Evolutionary conservation across 2,888 invertebrate genomes (phyloP).

Genomic region (Nephrocerus scutellatus): DNA sequence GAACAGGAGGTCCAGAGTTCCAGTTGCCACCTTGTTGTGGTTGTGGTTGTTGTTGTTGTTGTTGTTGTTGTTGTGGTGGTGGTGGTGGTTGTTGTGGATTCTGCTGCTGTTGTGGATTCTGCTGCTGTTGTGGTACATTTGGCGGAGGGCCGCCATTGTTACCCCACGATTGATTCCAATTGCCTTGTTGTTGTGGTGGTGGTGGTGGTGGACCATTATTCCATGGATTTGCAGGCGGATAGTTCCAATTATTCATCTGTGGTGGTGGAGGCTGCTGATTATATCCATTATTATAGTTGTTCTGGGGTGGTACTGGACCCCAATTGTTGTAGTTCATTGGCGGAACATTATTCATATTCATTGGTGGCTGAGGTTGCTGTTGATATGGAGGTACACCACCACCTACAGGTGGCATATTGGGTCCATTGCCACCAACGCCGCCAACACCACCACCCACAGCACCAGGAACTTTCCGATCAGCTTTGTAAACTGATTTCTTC

Average conservation of each 20-base stretch:
- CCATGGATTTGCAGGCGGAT: conserved; percentile 37
- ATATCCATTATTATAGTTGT: conserved; percentile 31
- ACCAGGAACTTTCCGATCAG: conserved; percentile 56
- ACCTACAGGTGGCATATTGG: conserved; percentile 40
- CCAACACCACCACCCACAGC: conserved; percentile 49
- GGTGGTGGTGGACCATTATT: conserved; percentile 36
- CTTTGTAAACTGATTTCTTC: conserved; percentile 84
- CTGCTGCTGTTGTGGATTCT: conserved; percentile 25
- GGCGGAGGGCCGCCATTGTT: conserved; percentile 13
- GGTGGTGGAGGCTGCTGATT: conserved; percentile 48
- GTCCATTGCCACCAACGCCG: conserved; percentile 44
- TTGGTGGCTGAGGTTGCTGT: conserved; percentile 32
- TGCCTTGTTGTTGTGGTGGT: conserved; percentile 20
- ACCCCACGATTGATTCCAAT: conserved; percentile 21
- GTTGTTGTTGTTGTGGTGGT: too few species aligned
- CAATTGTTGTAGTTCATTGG: conserved; percentile 42
- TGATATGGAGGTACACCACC: conserved; percentile 28
- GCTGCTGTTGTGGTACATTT: conserved; percentile 24
- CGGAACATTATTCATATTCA: conserved; percentile 27
- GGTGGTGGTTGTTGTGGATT: conserved; percentile 24
- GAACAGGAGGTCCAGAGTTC: conserved; percentile 15
- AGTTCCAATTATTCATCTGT: conserved; percentile 36
- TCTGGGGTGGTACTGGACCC: conserved; percentile 32
- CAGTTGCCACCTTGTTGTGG: too few species aligned
- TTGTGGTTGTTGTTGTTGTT: too few species aligned